Base-by-base conservation (phyloP, 2,888 invertebrate species). In the Schizotus pectinicornis region DNA sequence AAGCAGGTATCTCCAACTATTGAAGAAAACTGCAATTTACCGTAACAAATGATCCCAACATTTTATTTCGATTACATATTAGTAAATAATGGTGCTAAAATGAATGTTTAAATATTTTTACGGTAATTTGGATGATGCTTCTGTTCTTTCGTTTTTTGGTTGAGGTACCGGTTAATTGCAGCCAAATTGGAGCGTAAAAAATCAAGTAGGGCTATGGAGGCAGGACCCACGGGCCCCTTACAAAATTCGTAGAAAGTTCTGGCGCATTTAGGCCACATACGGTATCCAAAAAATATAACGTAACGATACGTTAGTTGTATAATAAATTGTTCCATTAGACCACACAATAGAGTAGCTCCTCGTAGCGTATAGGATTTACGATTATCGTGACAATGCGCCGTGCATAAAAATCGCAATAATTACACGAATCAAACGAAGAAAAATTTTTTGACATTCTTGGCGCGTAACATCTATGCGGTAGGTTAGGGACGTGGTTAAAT, bases 341-440 rank as follows among this genome's bases (percentile, higher is more conserved):
- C 69, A 70, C 72, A 72, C 72, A 72, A 72, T 72, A 65, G 72
- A 70, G 67, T 61, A 67, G 65, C 56, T 42, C 31, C 22, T 67
- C 52, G 64, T 64, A 67, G 65, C 69, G 68, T 68, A 67, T 65
- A 67, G 72, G 71, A 73, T 76, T 76, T 76, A 77, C 75, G 75
- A 75, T 67, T 72, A 67, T 63, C 57, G 65, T 59, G 59, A 67
- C 57, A 47, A 58, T 69, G 69, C 66, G 74, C 62, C 58, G 60
- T 59, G 77, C 73, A 77, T 77, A 74, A 75, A 73, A 74, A 77
- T 76, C 69, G 75, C 75, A 74, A 73, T 74, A 71, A 77, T 77
- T 76, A 76, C 64, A 64, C 69, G 63, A 72, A 67, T 67, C 64
- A 59, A 61, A 66, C 70, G 66, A 64, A 63, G 65, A 67, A 70